Conservation (phyloP, 2,797 vertebrate species). For the Pipistrellus pipistrellus region DNA sequence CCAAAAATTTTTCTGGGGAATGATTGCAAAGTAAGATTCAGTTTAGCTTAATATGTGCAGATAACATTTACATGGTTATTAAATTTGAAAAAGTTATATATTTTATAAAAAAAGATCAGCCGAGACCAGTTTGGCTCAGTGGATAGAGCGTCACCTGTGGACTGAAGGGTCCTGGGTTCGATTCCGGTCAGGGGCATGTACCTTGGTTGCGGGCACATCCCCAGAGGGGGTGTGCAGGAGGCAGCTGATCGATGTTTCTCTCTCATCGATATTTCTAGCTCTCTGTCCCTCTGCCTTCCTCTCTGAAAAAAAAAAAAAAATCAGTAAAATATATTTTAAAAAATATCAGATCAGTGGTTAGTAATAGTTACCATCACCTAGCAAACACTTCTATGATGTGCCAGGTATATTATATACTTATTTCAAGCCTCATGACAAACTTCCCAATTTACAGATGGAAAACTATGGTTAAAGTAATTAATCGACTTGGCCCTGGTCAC, state of each 20-base stretch:
- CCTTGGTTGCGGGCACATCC: no score
- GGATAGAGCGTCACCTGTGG: no score
- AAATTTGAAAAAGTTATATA: neutral
- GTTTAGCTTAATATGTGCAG: neutral
- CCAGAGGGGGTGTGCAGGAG: no score
- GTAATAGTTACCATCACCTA: neutral
- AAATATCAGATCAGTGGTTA: neutral
- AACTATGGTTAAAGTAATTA: conserved; percentile 1
- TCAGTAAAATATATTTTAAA: neutral
- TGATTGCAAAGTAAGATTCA: neutral
- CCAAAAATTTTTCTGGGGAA: conserved; percentile 14
- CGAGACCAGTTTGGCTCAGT: no score
- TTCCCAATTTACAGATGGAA: conserved; percentile 8
- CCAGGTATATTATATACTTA: neutral
- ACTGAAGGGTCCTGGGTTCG: no score
- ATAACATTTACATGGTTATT: neutral
- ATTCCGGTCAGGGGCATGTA: no score
- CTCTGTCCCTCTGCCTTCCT: no score
- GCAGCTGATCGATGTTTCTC: no score
- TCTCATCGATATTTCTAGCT: no score
- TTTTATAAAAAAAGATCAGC: conserved; percentile 1
- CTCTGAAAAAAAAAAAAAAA: no score
- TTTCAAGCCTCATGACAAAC: neutral
- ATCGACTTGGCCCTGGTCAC: neutral
- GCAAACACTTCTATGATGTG: neutral